Evolutionary conservation across 2,113 vertebrate species (phyloP).

Genomic region (Paramisgurnus dabryanus): DNA sequence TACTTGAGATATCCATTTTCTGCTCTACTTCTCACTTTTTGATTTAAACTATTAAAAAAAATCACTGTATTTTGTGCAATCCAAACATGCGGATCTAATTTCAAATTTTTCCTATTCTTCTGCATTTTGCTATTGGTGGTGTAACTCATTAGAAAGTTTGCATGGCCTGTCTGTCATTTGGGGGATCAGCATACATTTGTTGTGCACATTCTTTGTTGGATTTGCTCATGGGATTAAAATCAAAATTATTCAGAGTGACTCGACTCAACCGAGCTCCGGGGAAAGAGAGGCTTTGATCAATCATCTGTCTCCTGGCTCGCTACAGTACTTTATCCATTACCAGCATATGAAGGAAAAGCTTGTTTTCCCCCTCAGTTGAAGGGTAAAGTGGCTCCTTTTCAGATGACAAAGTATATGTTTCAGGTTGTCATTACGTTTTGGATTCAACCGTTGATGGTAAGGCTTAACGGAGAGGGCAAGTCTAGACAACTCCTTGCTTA

Average conservation of each 20-base stretch:
- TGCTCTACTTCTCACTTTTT: neutral
- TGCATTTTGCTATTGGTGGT: conserved; percentile 29
- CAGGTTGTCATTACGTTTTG: conserved; percentile 17
- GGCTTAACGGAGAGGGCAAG: conserved; percentile 40
- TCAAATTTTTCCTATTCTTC: conserved; percentile 14
- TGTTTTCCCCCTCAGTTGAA: neutral
- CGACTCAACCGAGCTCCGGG: conserved; percentile 26
- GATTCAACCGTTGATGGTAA: conserved; percentile 16
- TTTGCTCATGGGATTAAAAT: conserved; percentile 39
- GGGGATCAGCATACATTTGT: conserved; percentile 39
- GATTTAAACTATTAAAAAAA: conserved; percentile 1
- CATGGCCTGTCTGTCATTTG: conserved; percentile 28
- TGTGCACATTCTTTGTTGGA: conserved; percentile 26
- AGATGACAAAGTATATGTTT: conserved; percentile 15
- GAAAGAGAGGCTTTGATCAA: conserved; percentile 37
- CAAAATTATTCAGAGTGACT: conserved; percentile 33
- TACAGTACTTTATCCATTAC: conserved; percentile 32
- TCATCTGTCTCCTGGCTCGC: conserved; percentile 32
- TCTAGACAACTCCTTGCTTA: conserved; percentile 33
- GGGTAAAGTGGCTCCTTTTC: neutral
- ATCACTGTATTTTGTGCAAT: neutral
- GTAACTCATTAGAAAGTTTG: conserved; percentile 17
- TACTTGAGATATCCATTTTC: too few species aligned
- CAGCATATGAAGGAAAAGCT: conserved; percentile 27
- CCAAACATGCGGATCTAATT: neutral